Conservation (phyloP, 2,888 invertebrate genomes). For the Scelioninae gen. 2 region DNA sequence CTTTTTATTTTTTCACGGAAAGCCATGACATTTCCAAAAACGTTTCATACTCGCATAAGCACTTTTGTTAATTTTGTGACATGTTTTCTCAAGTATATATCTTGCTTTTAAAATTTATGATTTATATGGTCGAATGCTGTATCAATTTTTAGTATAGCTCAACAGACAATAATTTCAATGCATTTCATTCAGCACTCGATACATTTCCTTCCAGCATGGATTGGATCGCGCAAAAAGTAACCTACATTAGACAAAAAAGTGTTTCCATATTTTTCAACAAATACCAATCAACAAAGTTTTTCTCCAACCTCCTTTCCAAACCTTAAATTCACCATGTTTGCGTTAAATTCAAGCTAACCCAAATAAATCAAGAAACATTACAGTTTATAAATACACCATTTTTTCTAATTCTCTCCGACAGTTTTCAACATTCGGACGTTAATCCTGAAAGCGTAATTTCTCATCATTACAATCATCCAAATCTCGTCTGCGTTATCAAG, state of each 20-base stretch:
- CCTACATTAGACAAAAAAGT: constrained; percentile 11
- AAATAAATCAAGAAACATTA: constrained; percentile 26
- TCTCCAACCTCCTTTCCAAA: constrained; percentile 8
- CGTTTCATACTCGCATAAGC: too few species aligned
- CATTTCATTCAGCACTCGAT: background rate
- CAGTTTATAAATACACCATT: constrained; percentile 24
- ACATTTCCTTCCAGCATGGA: background rate
- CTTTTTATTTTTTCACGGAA: too few species aligned
- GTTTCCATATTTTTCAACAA: constrained; percentile 13
- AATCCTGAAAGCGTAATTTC: constrained; percentile 27
- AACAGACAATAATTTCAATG: constrained; percentile 16
- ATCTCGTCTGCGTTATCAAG: background rate
- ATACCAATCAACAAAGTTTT: constrained; percentile 21
- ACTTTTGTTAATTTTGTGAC: too few species aligned
- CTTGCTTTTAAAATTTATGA: too few species aligned
- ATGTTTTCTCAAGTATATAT: too few species aligned
- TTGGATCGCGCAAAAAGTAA: background rate
- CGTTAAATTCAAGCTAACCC: constrained; percentile 9
- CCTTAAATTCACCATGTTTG: constrained; percentile 5
- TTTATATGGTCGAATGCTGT: too few species aligned
- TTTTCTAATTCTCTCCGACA: constrained; percentile 25
- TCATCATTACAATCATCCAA: constrained; percentile 15
- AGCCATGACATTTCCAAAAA: background rate
- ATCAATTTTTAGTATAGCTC: background rate
- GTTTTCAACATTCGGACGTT: constrained; percentile 25